Evolutionary conservation across 2,797 vertebrate genomes (phyloP).

Genomic region (Platalea minor): DNA sequence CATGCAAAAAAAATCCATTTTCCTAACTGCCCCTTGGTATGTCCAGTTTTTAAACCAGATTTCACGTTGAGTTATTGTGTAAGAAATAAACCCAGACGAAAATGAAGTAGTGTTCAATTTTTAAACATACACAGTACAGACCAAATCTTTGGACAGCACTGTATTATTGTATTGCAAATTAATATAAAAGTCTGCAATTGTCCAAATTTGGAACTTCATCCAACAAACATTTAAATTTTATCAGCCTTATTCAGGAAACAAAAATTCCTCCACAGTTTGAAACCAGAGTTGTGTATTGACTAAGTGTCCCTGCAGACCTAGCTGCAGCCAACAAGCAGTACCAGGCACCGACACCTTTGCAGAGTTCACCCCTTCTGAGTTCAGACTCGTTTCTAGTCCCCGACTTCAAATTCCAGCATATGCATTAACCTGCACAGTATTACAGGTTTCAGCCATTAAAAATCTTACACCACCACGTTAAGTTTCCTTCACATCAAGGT

Average conservation of each 20-base stretch:
- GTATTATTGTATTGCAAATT: not conserved
- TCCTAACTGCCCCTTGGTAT: not conserved
- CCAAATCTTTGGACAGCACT: not conserved
- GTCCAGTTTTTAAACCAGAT: not conserved
- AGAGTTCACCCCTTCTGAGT: not conserved
- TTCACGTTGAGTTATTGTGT: not conserved
- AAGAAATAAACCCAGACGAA: not conserved
- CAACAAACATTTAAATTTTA: not conserved
- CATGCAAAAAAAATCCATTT: not conserved
- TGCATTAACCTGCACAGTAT: rapidly evolving
- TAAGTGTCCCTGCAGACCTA: not conserved
- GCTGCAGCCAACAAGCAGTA: not conserved
- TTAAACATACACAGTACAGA: not conserved
- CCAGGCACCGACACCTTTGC: too few species aligned
- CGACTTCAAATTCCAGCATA: not conserved
- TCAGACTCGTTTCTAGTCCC: not conserved
- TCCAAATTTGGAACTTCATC: not conserved
- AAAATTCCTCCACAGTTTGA: not conserved
- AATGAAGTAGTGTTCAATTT: not conserved
- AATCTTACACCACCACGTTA: too few species aligned
- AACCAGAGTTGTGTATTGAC: not conserved
- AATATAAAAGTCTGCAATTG: not conserved
- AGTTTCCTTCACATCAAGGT: too few species aligned
- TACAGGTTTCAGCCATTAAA: too few species aligned
- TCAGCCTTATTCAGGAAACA: not conserved